Percentiles rank a stretch among this genome's conserved stretches.
Conservation (phyloP, 2,888 invertebrate species). For the Cosmorhoe ocellata region DNA sequence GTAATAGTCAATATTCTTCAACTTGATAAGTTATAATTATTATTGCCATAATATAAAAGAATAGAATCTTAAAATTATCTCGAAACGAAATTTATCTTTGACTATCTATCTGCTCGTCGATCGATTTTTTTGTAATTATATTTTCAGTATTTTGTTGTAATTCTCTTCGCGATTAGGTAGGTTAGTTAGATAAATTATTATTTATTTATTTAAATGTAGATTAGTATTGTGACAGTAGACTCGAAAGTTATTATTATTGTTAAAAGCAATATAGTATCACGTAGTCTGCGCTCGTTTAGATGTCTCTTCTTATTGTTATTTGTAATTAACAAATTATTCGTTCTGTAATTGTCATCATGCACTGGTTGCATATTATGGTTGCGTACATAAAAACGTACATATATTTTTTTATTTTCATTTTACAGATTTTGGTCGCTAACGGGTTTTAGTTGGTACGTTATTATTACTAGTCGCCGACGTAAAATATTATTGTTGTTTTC, state of each 20-base stretch:
- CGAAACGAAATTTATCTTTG: constrained; percentile 54
- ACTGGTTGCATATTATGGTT: constrained; percentile 37
- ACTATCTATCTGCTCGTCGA: constrained; percentile 43
- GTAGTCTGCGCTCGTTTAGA: constrained; percentile 58
- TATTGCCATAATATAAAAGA: constrained; percentile 21
- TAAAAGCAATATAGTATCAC: constrained; percentile 62
- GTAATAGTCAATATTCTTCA: not conserved
- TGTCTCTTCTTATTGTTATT: constrained; percentile 41
- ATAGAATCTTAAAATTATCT: constrained; percentile 36
- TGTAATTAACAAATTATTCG: constrained; percentile 34
- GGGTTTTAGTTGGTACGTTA: constrained; percentile 52
- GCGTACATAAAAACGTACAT: constrained; percentile 40
- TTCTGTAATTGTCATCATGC: constrained; percentile 37
- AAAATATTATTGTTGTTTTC: constrained; percentile 21
- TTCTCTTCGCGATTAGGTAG: constrained; percentile 70
- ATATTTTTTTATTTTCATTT: constrained; percentile 48
- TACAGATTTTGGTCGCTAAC: constrained; percentile 41
- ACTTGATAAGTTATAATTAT: not conserved
- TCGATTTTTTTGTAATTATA: constrained; percentile 42
- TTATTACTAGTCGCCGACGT: constrained; percentile 57
- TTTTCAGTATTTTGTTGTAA: constrained; percentile 74
- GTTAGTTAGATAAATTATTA: constrained; percentile 74
- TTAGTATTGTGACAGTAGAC: constrained; percentile 58
- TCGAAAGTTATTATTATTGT: constrained; percentile 62
- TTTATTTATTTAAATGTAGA: constrained; percentile 78